Conservation (phyloP, 2,797 vertebrate species). For the Hephaestus fuliginosus region DNA sequence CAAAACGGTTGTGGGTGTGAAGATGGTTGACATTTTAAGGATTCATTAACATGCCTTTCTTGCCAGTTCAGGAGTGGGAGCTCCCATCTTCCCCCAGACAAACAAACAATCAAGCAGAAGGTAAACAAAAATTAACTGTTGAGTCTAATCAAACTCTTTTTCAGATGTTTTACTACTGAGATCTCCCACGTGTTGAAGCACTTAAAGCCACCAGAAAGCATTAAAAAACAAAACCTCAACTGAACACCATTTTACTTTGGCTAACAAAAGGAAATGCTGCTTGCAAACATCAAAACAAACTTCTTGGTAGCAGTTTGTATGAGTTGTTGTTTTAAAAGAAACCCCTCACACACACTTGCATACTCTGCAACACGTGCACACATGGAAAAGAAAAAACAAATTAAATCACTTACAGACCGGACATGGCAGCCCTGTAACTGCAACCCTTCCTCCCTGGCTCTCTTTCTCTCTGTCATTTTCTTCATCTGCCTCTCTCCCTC, state of each 20-base stretch:
- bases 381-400: conserved; percentile 30
- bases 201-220: conserved; percentile 8
- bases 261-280: not conserved
- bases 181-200: not conserved
- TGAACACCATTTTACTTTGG: conserved; percentile 7
- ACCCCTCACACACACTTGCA: conserved; percentile 20
- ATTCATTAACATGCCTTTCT: not conserved
- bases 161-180: conserved; percentile 7
- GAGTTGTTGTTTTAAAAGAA: conserved; percentile 29
- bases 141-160: conserved; percentile 20
- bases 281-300: conserved; percentile 4
- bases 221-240: not conserved
- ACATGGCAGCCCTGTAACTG: conserved; percentile 67
- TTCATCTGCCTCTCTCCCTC: conserved; percentile 38
- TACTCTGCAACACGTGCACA: conserved; percentile 20
- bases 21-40: not conserved
- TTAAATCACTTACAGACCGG: conserved; percentile 73
- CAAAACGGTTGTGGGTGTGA: not conserved
- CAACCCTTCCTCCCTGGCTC: conserved; percentile 70
- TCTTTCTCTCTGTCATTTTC: conserved; percentile 79
- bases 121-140: conserved; percentile 8
- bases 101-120: not conserved
- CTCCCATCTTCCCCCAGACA: not conserved
- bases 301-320: conserved; percentile 1
- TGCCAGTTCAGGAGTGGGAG: not conserved